Percentiles rank a stretch among this genome's conserved stretches.
These are phyloP conservation scores for Drosophila bunnanda DNA, from an alignment of 2,888 invertebrate species.

Conservation along the genomic window DNA sequence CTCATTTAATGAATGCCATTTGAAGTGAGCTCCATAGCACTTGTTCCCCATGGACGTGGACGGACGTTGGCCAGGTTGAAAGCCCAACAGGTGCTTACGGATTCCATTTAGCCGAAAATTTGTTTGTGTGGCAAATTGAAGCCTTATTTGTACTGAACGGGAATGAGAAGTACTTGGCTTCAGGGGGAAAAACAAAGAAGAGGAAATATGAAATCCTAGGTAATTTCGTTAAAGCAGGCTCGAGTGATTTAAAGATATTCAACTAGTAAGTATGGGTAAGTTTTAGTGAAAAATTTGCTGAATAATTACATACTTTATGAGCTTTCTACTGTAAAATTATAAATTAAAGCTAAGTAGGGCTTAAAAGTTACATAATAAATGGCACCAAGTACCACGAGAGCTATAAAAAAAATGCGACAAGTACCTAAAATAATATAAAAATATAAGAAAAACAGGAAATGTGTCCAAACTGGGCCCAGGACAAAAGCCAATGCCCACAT, in stretches of 20 bases:
- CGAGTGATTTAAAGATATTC: too few relatives aligned
- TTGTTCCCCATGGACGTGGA: conserved; percentile 22
- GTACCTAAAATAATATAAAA: background rate
- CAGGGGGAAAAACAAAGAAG: conserved; percentile 5
- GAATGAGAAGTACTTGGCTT: background rate
- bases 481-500: background rate
- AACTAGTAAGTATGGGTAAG: conserved; percentile 1
- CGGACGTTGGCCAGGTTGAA: conserved; percentile 23
- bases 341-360: background rate
- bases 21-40: conserved; percentile 26
- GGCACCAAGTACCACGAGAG: background rate
- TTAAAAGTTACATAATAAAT: background rate
- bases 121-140: conserved; percentile 18
- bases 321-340: background rate
- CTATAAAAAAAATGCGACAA: background rate
- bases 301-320: background rate
- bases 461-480: background rate
- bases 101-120: conserved; percentile 24
- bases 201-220: background rate
- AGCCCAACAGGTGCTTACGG: conserved; percentile 32
- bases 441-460: too few relatives aligned
- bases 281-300: background rate
- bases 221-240: background rate
- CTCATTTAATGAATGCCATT: conserved; percentile 55
- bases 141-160: conserved; percentile 8